Conservation (phyloP, 2,113 vertebrate species). For the Felis catus region F.catus_Fca126_mat1.0 CM031424.1:91663501-91664000, state of each 20-base stretch:
- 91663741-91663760: neutral
- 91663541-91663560: neutral
- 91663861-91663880: neutral
- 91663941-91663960: neutral
- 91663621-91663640: neutral
- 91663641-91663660: accelerated
- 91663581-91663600: neutral
- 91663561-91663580: neutral
- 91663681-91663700: neutral
- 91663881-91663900: too few relatives aligned
- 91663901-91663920: accelerated
- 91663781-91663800: neutral
- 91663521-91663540: neutral
- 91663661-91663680: neutral
- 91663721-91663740: neutral
- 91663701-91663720: neutral
- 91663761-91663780: neutral
- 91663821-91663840: neutral
- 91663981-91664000: neutral
- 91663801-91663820: neutral
- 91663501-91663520: accelerated
- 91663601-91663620: neutral
- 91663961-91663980: neutral
- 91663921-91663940: neutral
- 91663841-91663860: neutral